Evolutionary conservation across 2,888 invertebrate genomes (phyloP).

Genomic region (Hoplodrina blanda): DNA sequence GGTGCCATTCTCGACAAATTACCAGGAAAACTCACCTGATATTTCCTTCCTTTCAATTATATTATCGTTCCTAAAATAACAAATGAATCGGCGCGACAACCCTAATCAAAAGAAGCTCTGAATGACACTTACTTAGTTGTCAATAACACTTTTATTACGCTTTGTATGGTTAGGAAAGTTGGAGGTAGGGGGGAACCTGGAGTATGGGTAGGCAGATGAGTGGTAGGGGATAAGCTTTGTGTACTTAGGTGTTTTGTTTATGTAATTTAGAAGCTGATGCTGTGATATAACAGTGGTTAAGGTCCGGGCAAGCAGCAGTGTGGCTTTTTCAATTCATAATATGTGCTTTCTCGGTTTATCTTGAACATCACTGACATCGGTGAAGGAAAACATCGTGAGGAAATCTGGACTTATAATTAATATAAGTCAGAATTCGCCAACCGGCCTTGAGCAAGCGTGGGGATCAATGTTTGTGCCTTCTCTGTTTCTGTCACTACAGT

Average conservation of each 20-base stretch:
- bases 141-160: constrained; percentile 55
- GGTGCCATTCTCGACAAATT: background rate
- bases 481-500: too few species aligned
- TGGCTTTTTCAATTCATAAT: too few species aligned
- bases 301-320: too few species aligned
- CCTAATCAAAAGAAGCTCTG: constrained; percentile 50
- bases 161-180: constrained; percentile 51
- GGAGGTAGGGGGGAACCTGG: constrained; percentile 14
- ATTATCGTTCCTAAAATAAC: constrained; percentile 13
- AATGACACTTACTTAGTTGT: constrained; percentile 50
- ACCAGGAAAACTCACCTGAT: background rate
- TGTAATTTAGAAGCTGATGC: background rate
- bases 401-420: too few species aligned
- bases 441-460: too few species aligned
- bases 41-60: constrained; percentile 6
- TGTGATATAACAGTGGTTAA: too few species aligned
- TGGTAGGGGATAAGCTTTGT: background rate
- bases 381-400: too few species aligned
- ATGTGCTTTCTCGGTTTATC: too few species aligned
- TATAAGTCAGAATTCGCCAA: too few species aligned
- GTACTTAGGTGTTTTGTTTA: background rate
- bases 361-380: too few species aligned
- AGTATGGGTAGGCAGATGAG: constrained; percentile 6
- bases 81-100: constrained; percentile 28
- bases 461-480: too few species aligned